Evolutionary conservation across 2,113 vertebrate species (phyloP).

Genomic region (Aleadryas rufinucha): DNA sequence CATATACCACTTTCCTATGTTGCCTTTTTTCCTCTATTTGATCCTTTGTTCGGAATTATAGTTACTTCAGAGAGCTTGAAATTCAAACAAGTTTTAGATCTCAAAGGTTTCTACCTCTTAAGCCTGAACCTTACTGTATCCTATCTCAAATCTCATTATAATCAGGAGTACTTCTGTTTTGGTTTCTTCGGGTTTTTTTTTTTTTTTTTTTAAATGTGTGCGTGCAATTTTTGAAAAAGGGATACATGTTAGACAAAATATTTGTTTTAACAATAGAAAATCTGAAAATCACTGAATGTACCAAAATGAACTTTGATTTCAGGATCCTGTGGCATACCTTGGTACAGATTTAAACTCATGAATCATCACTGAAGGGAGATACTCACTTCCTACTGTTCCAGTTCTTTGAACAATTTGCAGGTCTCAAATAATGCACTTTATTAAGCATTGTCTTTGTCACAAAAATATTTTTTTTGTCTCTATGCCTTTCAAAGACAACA

Average conservation of each 20-base stretch:
- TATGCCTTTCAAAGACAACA: background rate
- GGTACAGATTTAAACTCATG: background rate
- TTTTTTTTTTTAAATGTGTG: no score
- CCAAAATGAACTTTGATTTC: background rate
- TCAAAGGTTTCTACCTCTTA: background rate
- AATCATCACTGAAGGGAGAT: background rate
- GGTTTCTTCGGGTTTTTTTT: rapidly evolving
- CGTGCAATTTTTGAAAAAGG: background rate
- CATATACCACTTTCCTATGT: background rate
- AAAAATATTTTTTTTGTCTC: background rate
- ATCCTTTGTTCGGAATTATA: background rate
- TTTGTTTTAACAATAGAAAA: background rate
- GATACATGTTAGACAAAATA: rapidly evolving
- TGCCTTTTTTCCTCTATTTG: background rate
- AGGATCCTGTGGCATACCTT: background rate
- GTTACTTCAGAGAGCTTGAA: background rate
- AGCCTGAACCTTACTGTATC: background rate
- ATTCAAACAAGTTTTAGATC: background rate
- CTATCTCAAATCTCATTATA: background rate
- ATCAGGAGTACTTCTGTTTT: background rate
- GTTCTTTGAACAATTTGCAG: background rate
- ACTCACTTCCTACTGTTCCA: background rate
- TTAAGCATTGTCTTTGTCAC: background rate
- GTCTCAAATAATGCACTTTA: background rate
- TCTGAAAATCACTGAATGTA: background rate